Conservation (phyloP, 1,140 invertebrate genomes). For the Brachionus paranguensis region DNA sequence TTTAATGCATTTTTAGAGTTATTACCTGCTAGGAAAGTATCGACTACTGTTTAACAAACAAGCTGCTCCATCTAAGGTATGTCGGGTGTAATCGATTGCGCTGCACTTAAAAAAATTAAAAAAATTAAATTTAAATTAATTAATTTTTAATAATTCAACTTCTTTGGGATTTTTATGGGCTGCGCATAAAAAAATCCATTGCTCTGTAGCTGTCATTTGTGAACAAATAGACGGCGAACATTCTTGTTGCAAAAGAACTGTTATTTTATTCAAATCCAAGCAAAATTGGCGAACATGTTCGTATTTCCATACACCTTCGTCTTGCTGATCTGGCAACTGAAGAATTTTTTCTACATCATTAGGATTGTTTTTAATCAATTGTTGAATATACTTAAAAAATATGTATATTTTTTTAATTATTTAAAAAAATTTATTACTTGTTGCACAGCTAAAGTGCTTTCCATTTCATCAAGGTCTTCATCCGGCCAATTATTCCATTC, state of each 20-base stretch:
- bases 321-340: slow-evolving; percentile 88
- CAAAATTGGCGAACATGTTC: slow-evolving; percentile 95
- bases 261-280: slow-evolving; percentile 95
- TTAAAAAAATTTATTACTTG: slow-evolving; percentile 59
- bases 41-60: slow-evolving; percentile 98
- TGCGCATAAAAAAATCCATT: slow-evolving; percentile 99
- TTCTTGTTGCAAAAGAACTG: slow-evolving; percentile 75
- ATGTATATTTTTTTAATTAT: neutral
- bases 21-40: slow-evolving; percentile 83
- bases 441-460: slow-evolving; percentile 93
- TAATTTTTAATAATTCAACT: slow-evolving; percentile 43
- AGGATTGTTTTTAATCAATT: slow-evolving; percentile 85
- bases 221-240: slow-evolving; percentile 92
- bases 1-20: neutral
- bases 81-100: slow-evolving; percentile 97
- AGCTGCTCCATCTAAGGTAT: slow-evolving; percentile 97
- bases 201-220: slow-evolving; percentile 99
- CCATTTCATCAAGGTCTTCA: slow-evolving; percentile 98
- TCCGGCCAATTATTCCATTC: slow-evolving; percentile 96
- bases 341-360: slow-evolving; percentile 88
- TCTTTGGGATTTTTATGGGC: slow-evolving; percentile 99
- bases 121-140: slow-evolving; percentile 39
- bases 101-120: slow-evolving; percentile 66
- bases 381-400: slow-evolving; percentile 76
- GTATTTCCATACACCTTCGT: slow-evolving; percentile 99